Conservation (phyloP, 2,113 vertebrate species). For the Misgurnus anguillicaudatus region DNA sequence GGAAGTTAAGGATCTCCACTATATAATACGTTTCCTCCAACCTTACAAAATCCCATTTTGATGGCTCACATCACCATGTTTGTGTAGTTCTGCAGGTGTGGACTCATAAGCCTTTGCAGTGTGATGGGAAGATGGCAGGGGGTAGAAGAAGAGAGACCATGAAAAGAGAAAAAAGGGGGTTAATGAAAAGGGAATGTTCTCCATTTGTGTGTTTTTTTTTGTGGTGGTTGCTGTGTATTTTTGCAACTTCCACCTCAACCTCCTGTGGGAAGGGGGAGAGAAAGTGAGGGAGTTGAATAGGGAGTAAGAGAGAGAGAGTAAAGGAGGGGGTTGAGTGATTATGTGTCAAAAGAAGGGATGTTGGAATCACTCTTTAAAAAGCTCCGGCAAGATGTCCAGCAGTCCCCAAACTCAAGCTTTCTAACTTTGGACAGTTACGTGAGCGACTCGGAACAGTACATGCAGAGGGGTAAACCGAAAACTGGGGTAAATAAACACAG, state of each 20-base stretch:
- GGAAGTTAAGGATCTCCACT: background rate
- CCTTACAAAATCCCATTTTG: slow-evolving; percentile 1
- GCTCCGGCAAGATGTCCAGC: slow-evolving; percentile 62
- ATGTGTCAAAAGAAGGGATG: slow-evolving; percentile 60
- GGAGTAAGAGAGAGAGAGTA: slow-evolving; percentile 34
- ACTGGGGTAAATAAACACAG: slow-evolving; percentile 62
- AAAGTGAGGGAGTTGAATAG: slow-evolving; percentile 27
- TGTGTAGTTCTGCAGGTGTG: slow-evolving; percentile 38
- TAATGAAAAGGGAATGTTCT: slow-evolving; percentile 59
- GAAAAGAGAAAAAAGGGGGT: slow-evolving; percentile 25
- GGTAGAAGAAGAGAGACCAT: background rate
- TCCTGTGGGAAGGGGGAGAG: slow-evolving; percentile 46
- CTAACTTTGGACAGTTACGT: slow-evolving; percentile 44
- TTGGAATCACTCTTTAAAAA: slow-evolving; percentile 61
- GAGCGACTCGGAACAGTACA: slow-evolving; percentile 50
- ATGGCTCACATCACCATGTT: background rate
- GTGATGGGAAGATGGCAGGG: slow-evolving; percentile 7
- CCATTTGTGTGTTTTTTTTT: slow-evolving; percentile 37
- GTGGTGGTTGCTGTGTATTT: slow-evolving; percentile 58
- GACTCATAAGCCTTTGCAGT: background rate
- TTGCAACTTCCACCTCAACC: slow-evolving; percentile 46
- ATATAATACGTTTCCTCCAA: background rate
- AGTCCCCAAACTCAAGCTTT: slow-evolving; percentile 62
- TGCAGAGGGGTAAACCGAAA: slow-evolving; percentile 39
- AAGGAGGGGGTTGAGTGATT: slow-evolving; percentile 63